phyloP scores from a whole-genome alignment of 2,797 vertebrate genomes.

The Atherinosoma microstoma region DNA sequence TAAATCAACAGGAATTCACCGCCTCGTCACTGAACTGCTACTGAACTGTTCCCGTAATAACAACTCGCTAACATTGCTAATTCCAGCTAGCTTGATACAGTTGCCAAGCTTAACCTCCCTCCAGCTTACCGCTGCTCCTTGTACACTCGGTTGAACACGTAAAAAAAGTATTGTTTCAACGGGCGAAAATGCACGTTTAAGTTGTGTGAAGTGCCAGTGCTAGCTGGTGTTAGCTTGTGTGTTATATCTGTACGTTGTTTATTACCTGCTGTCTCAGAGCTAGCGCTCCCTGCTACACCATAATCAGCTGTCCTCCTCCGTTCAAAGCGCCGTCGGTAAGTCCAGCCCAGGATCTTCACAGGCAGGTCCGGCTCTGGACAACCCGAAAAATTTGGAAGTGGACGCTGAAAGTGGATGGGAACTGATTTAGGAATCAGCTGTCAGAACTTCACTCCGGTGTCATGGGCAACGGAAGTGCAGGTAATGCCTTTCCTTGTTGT shows the following conservation, averaged over 20 bases:
- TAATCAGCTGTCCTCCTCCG: slow-evolving; percentile 56
- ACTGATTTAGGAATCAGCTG: slow-evolving; percentile 66
- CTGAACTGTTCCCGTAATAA: slow-evolving; percentile 6
- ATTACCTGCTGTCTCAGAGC: slow-evolving; percentile 76
- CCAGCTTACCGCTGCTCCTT: too few relatives aligned
- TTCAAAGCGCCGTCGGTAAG: slow-evolving; percentile 23
- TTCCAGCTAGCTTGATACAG: slow-evolving; percentile 24
- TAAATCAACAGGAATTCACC: not conserved
- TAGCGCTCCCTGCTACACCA: slow-evolving; percentile 76
- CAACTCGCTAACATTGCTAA: slow-evolving; percentile 29
- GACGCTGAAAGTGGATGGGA: slow-evolving; percentile 1
- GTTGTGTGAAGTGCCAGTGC: slow-evolving; percentile 17
- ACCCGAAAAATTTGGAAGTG: not conserved
- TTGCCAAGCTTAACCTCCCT: not conserved
- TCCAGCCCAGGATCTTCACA: slow-evolving; percentile 7
- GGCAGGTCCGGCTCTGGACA: slow-evolving; percentile 14
- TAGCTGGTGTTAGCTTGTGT: slow-evolving; percentile 37
- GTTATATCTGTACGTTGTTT: slow-evolving; percentile 18
- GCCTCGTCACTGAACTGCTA: slow-evolving; percentile 2
- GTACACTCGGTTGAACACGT: accelerated
- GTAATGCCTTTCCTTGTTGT: slow-evolving; percentile 43
- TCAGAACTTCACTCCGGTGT: slow-evolving; percentile 77
- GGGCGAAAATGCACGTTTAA: not conserved
- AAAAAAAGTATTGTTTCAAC: not conserved
- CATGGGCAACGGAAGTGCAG: slow-evolving; percentile 73